Evolutionary conservation across 2,888 invertebrate genomes (phyloP).

Genomic region (Clivina fossor): DNA sequence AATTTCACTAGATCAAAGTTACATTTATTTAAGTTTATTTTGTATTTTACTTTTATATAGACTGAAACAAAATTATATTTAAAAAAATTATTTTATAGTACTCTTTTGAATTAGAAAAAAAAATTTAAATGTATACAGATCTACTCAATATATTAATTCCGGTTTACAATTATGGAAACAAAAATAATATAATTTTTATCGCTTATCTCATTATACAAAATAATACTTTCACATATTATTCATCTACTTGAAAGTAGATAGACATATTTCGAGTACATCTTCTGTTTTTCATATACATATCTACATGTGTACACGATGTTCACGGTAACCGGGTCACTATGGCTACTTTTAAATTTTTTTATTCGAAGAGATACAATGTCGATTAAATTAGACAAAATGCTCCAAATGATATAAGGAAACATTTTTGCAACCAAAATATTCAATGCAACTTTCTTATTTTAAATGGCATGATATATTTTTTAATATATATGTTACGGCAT

Average conservation of each 20-base stretch:
- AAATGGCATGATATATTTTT: too few species aligned
- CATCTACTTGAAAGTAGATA: background rate
- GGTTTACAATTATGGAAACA: background rate
- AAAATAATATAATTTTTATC: background rate
- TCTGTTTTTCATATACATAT: background rate
- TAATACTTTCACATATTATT: background rate
- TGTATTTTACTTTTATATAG: too few species aligned
- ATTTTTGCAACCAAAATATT: too few species aligned
- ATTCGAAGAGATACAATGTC: too few species aligned
- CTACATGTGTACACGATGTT: too few species aligned
- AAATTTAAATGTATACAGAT: background rate
- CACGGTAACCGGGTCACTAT: constrained; percentile 1
- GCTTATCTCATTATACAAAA: background rate
- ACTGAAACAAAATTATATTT: background rate
- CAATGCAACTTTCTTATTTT: too few species aligned
- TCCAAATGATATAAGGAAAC: too few species aligned
- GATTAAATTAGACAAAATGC: too few species aligned
- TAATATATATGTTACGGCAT: too few species aligned
- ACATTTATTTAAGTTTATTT: too few species aligned
- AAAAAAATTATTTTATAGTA: background rate
- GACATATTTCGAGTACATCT: background rate
- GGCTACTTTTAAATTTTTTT: constrained; percentile 15
- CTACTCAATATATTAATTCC: background rate
- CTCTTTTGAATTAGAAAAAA: background rate
- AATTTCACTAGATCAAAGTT: too few species aligned